Evolutionary conservation across 2,888 invertebrate genomes (phyloP).

Genomic region (Clunio marinus): DNA sequence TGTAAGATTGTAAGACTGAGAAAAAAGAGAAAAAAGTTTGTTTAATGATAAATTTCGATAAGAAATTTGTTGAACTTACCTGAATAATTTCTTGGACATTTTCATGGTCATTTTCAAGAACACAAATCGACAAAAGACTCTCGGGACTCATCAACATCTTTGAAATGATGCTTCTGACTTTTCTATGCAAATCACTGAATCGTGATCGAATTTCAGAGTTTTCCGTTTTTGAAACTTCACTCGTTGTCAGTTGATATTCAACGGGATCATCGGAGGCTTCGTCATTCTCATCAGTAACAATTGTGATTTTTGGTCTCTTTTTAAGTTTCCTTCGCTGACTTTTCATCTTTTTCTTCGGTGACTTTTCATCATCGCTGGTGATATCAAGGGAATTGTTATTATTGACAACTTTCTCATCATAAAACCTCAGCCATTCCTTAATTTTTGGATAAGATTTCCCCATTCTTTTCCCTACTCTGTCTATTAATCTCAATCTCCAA

Average conservation of each 20-base stretch:
- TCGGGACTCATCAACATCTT: not conserved
- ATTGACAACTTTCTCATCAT: not conserved
- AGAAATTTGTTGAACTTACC: not conserved
- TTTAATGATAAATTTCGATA: not conserved
- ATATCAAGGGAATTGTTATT: not conserved
- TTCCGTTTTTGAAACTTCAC: not conserved
- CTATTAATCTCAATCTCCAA: not conserved
- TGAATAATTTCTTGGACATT: not conserved
- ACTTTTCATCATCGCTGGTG: slow-evolving; percentile 2
- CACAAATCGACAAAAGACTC: not conserved
- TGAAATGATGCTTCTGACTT: not conserved
- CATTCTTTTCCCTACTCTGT: not conserved
- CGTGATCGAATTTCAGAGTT: not conserved
- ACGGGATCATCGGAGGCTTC: not conserved
- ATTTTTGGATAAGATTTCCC: not conserved
- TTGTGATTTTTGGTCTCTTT: not conserved
- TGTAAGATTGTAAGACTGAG: slow-evolving; percentile 65
- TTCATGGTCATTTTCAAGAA: not conserved
- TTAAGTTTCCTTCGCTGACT: not conserved
- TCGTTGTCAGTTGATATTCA: not conserved
- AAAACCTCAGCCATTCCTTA: not conserved
- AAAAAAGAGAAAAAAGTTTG: not conserved
- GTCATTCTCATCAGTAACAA: not conserved
- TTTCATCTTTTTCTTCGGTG: not conserved
- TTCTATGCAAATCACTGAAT: not conserved